Conservation (phyloP, 2,888 invertebrate species). For the Leucophenga maculata region DNA sequence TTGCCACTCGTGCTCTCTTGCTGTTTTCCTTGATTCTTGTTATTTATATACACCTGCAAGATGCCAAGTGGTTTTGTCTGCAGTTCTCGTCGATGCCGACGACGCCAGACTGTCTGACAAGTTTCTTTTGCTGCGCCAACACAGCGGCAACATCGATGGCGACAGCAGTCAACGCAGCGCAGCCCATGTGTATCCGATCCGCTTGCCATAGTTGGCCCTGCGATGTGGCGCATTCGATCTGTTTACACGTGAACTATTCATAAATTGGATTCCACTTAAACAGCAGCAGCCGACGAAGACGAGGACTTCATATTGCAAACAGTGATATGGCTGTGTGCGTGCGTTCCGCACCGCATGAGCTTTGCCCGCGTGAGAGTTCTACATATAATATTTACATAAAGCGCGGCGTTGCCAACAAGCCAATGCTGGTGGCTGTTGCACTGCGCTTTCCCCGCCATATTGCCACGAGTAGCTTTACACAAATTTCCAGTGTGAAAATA, state of each 20-base stretch:
- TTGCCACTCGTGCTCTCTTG: conserved; percentile 1
- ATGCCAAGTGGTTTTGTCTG: conserved; percentile 24
- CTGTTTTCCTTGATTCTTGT: conserved; percentile 24
- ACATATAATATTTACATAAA: conserved; percentile 23
- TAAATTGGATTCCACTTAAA: conserved; percentile 35
- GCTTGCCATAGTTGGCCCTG: background rate
- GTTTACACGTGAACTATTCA: conserved; percentile 33
- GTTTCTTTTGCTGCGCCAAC: conserved; percentile 18
- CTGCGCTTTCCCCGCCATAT: background rate
- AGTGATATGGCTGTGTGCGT: background rate
- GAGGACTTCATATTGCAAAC: background rate
- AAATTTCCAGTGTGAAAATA: conserved; percentile 23
- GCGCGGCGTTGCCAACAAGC: conserved; percentile 2
- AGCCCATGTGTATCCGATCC: background rate
- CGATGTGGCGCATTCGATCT: conserved; percentile 3
- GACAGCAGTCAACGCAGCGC: conserved; percentile 1
- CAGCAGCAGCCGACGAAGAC: background rate
- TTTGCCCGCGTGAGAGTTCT: background rate
- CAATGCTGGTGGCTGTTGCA: background rate
- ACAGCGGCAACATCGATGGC: background rate
- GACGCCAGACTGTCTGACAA: conserved; percentile 33
- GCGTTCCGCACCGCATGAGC: conserved; percentile 15
- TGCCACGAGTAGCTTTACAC: background rate
- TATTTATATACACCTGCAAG: conserved; percentile 23
- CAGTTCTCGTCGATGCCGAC: background rate